Percentiles rank a stretch among this genome's conserved stretches.
Conservation (phyloP, 2,797 vertebrate genomes). For the Limosa lapponica region DNA sequence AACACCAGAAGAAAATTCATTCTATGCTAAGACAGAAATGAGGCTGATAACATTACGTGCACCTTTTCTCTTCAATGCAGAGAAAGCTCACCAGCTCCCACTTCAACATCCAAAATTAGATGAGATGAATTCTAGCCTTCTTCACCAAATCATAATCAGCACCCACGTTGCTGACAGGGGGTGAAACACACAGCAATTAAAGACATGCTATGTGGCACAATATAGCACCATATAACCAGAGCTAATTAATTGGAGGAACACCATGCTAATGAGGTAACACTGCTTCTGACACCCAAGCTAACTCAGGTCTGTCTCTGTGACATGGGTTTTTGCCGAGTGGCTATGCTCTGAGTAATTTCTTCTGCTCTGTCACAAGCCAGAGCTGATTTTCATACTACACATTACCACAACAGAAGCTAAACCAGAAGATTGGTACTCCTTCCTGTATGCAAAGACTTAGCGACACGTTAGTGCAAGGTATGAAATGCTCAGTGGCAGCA, state of each 20-base stretch:
- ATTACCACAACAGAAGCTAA: background rate
- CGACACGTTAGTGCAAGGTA: background rate
- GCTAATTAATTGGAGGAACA: background rate
- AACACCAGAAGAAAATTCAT: background rate
- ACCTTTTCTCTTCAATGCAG: background rate
- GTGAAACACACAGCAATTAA: background rate
- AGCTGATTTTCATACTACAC: background rate
- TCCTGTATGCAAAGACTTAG: background rate
- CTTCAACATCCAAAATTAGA: background rate
- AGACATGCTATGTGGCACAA: background rate
- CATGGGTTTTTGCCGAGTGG: rapidly evolving
- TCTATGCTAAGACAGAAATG: background rate
- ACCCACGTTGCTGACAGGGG: background rate
- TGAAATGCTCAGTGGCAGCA: background rate
- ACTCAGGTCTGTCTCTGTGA: background rate
- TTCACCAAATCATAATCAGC: background rate
- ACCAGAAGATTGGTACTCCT: background rate
- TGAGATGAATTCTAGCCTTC: background rate
- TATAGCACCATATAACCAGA: background rate
- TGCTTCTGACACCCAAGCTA: background rate
- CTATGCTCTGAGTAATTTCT: background rate
- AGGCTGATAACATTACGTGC: background rate
- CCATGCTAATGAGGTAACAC: background rate
- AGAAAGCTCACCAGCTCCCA: background rate
- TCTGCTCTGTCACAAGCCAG: background rate